Conservation (phyloP, 2,888 invertebrate genomes). For the Argyresthia albistria region DNA sequence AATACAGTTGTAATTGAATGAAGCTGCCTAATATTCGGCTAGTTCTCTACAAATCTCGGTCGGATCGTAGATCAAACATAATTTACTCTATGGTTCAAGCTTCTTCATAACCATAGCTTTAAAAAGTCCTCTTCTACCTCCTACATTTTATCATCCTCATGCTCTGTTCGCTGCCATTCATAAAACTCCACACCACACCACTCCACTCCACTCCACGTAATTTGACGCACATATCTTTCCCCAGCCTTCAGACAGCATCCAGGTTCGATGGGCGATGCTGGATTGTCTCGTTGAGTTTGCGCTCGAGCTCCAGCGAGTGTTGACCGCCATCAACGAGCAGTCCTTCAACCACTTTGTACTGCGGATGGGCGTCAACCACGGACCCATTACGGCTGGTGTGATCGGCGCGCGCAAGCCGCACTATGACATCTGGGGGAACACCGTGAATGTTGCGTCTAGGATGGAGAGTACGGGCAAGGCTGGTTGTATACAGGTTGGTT, state of each 20-base stretch:
- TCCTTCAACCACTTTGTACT: constrained; percentile 96
- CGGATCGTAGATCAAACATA: too few species aligned
- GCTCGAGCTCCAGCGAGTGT: constrained; percentile 89
- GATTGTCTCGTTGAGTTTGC: constrained; percentile 92
- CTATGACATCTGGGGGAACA: constrained; percentile 98
- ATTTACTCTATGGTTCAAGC: too few species aligned
- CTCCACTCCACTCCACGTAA: too few species aligned
- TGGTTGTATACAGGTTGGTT: constrained; percentile 88
- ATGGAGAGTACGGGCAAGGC: constrained; percentile 99
- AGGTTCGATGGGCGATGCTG: constrained; percentile 87
- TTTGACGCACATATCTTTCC: not conserved
- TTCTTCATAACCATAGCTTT: too few species aligned
- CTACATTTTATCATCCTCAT: too few species aligned
- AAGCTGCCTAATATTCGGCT: too few species aligned
- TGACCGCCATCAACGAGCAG: constrained; percentile 93
- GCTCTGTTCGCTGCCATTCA: too few species aligned
- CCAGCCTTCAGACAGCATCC: constrained; percentile 80
- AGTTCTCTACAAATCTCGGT: too few species aligned
- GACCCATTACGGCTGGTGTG: constrained; percentile 95
- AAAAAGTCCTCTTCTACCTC: too few species aligned
- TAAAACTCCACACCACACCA: too few species aligned
- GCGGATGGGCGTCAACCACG: constrained; percentile 96
- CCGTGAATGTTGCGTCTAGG: constrained; percentile 96
- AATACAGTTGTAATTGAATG: too few species aligned
- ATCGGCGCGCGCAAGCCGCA: constrained; percentile 96